These are phyloP conservation scores for Pantherophis vulpinus DNA, from an alignment of 2,797 vertebrate genomes.

Conservation along the genomic window DNA sequence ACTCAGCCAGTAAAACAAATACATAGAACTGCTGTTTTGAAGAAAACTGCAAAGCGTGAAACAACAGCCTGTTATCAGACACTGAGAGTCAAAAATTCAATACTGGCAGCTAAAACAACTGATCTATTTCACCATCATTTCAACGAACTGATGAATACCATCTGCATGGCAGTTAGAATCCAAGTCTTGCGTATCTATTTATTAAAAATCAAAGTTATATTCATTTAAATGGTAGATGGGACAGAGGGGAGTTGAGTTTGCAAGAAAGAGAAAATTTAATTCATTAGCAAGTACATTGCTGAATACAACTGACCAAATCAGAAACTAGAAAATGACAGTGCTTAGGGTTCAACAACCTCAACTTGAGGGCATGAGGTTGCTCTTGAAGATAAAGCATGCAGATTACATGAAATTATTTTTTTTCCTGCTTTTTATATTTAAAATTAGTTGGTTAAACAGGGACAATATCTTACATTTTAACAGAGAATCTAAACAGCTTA, in stretches of 20 bases:
- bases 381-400: neutral
- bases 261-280: neutral
- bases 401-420: neutral
- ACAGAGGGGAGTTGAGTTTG: neutral
- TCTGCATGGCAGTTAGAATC: conserved; percentile 32
- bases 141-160: conserved; percentile 43
- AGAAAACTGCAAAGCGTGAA: conserved; percentile 63
- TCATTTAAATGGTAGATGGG: neutral
- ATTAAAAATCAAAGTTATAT: neutral
- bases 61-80: conserved; percentile 65
- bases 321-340: neutral
- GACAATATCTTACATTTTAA: neutral
- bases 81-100: conserved; percentile 46
- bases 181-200: neutral
- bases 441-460: neutral
- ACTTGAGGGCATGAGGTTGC: neutral
- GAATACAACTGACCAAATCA: neutral
- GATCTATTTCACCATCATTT: conserved; percentile 45
- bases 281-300: neutral
- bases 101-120: conserved; percentile 49
- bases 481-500: neutral
- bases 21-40: conserved; percentile 56
- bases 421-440: neutral
- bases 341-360: neutral
- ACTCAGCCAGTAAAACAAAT: conserved; percentile 51